Base-by-base conservation (phyloP, 2,113 vertebrate species). In the Hystrix cristata region DNA sequence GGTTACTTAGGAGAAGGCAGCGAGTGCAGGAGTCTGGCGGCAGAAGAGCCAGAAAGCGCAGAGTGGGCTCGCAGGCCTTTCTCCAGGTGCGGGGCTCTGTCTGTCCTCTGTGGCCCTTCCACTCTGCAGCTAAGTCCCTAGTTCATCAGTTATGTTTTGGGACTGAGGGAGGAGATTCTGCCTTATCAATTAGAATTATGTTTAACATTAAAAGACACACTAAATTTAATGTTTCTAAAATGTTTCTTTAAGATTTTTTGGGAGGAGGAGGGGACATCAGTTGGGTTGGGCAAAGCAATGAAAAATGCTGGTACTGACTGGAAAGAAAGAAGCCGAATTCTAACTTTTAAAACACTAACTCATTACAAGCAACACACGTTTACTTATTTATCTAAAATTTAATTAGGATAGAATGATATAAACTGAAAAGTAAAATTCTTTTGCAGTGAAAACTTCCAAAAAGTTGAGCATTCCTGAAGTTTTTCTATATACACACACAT, bases 361-460 rank as follows among this genome's bases (percentile, higher is more conserved):
- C 51, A 55, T 16, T 31, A 27, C 15, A 64, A 4, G n/a, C 11
- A 43, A 55, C 48, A 55, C 10, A 65, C 2, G 53, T 38, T 53
- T 21, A 57, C 65, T 78, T 76, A 76, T n/a, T 62, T n/a, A 62
- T 65, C 65, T 79, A 79, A 76, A 87, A 89, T 38, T 65, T 15
- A 79, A 57, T 57, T 72, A 21, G n/a, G 11, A 21, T 10, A 87
- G 74, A 82, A 89, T 18, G 27, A 62, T 55, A 86, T 31, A 87
- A 92, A 86, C 43, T 83, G 15, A 88, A 95, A 90, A 94, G 53
- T 13, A 71, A 90, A 83, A 81, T 13, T 53, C 12, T 31, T 79
- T 69, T 15, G 8, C 12, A 95, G 59, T 81, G 59, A 31, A 81
- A 92, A 62, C 0, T 10, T 34, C 29, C 5, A 46, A 6, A 90